phyloP scores from a whole-genome alignment of 2,888 invertebrate species.

The Prosapia bicincta region DNA sequence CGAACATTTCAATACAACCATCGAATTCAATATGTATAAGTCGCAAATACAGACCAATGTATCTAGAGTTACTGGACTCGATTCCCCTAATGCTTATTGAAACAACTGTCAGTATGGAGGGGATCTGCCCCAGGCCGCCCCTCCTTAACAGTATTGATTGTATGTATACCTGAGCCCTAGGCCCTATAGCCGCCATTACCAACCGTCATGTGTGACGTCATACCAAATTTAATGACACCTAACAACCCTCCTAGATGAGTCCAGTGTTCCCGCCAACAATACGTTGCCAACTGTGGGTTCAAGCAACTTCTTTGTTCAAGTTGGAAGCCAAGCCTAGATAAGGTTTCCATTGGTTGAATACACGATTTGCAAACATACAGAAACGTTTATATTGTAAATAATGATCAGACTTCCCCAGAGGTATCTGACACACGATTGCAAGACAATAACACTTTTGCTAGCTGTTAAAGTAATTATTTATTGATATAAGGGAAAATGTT shows the following conservation, averaged over 20 bases:
- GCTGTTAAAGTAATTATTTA: too few species aligned
- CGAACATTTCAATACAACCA: too few species aligned
- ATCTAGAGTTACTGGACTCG: background rate
- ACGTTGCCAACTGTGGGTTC: background rate
- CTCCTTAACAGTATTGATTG: background rate
- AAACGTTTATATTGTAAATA: too few species aligned
- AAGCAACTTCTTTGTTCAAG: background rate
- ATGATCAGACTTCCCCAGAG: too few species aligned
- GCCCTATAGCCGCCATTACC: background rate
- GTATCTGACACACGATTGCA: too few species aligned
- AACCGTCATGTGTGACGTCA: background rate
- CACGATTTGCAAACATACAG: too few species aligned
- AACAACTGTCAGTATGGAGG: background rate
- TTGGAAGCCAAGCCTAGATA: background rate
- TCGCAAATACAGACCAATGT: background rate
- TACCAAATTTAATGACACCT: background rate
- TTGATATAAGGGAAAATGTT: too few species aligned
- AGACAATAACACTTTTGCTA: too few species aligned
- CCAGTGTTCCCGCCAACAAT: background rate
- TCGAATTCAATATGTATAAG: too few species aligned
- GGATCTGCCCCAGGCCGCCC: background rate
- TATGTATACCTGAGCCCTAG: background rate
- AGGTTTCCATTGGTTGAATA: background rate
- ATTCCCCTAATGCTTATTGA: background rate
- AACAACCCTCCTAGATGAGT: background rate